Percentiles rank a stretch among this genome's conserved stretches.
Conservation (phyloP, 2,113 vertebrate genomes). For the Telmatochromis sp. region DNA sequence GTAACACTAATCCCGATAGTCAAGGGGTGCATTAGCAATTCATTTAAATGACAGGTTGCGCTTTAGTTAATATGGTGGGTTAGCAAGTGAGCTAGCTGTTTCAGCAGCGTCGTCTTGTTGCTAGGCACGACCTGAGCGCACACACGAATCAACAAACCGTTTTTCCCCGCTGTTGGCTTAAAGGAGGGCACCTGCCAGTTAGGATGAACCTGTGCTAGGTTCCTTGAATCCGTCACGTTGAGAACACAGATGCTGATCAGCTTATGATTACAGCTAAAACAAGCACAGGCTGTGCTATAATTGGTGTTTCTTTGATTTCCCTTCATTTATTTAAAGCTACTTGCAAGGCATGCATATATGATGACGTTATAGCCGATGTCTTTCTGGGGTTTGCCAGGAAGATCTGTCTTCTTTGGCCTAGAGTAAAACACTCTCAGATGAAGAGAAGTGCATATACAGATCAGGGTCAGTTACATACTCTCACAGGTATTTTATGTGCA, state of each 20-base stretch:
- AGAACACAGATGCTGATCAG: neutral
- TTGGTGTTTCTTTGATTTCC: neutral
- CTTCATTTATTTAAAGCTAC: neutral
- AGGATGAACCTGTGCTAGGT: neutral
- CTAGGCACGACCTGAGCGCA: slow-evolving; percentile 40
- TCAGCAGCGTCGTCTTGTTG: slow-evolving; percentile 44
- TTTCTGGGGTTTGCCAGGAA: neutral
- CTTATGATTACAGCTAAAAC: neutral
- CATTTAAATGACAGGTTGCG: neutral
- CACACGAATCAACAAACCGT: slow-evolving; percentile 4
- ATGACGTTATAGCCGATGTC: neutral
- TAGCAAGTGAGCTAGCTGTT: neutral
- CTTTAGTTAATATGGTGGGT: neutral
- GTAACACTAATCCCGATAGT: neutral
- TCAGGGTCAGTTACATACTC: neutral
- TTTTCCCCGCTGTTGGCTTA: neutral
- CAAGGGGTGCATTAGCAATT: neutral
- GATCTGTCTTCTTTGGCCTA: too few species aligned
- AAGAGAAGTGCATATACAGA: neutral
- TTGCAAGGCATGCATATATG: neutral
- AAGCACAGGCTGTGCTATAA: neutral
- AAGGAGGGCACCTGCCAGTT: neutral
- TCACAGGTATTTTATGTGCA: neutral
- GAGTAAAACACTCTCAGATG: neutral
- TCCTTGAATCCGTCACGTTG: neutral